Evolutionary conservation across 2,888 invertebrate genomes (phyloP).

Genomic region (Synanthedon myopaeformis): DNA sequence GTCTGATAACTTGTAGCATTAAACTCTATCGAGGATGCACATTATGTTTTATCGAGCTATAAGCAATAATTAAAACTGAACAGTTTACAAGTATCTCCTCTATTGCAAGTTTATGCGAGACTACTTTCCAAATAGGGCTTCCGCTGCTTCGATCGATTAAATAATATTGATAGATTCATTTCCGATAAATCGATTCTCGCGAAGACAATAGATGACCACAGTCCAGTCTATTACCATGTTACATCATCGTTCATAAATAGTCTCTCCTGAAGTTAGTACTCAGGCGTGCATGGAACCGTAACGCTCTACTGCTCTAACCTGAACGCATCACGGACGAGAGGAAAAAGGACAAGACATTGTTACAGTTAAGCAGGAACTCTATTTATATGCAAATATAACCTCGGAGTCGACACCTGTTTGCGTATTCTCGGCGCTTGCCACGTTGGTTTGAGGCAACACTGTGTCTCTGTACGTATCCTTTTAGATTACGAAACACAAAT

Average conservation of each 20-base stretch:
- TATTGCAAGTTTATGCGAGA: conserved; percentile 7
- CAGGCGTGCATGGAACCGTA: conserved; percentile 53
- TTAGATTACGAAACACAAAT: conserved; percentile 39
- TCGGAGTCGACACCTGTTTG: conserved; percentile 70
- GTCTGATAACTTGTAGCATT: conserved; percentile 7
- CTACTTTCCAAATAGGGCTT: no score
- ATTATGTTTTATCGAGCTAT: not conserved
- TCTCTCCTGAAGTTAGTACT: conserved; percentile 58
- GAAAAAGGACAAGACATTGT: conserved; percentile 59
- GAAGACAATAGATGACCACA: conserved; percentile 5
- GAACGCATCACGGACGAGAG: conserved; percentile 32
- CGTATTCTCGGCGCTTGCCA: conserved; percentile 61
- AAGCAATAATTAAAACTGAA: conserved; percentile 8
- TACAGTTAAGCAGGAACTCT: conserved; percentile 72
- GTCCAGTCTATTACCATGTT: conserved; percentile 42
- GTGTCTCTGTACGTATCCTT: conserved; percentile 45
- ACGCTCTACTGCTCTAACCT: conserved; percentile 48
- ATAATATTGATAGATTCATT: conserved; percentile 12
- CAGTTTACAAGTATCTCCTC: conserved; percentile 21
- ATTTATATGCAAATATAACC: conserved; percentile 71
- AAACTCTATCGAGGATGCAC: not conserved
- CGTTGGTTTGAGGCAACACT: conserved; percentile 56
- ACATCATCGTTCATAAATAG: conserved; percentile 64
- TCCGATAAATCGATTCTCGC: conserved; percentile 13
- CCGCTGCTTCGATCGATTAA: not conserved